These are phyloP conservation scores for Agrilus planipennis DNA, from an alignment of 1,140 invertebrate species.

Conservation along the genomic window DNA sequence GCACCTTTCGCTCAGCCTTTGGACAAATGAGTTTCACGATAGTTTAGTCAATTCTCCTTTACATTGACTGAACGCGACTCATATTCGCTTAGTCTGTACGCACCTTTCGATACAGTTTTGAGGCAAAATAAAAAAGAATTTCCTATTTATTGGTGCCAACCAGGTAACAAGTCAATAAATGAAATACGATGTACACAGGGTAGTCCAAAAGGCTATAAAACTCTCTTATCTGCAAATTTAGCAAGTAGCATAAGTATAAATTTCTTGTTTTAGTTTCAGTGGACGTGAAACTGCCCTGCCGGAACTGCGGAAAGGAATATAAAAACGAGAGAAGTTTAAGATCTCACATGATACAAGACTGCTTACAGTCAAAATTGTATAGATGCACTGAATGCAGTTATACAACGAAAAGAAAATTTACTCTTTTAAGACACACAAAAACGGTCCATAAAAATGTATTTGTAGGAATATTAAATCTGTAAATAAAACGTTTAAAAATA, in stretches of 20 bases:
- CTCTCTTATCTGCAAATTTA: not conserved
- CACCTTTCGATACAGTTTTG: not conserved
- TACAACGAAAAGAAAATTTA: not conserved
- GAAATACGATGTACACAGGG: too few species aligned
- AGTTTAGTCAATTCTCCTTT: too few species aligned
- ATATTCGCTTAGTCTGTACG: too few species aligned
- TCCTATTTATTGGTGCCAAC: not conserved
- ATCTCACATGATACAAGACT: not conserved
- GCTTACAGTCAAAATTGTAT: not conserved
- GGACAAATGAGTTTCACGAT: too few species aligned
- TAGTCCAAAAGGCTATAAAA: not conserved
- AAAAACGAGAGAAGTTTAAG: not conserved
- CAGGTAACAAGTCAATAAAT: too few species aligned
- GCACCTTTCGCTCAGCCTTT: too few species aligned
- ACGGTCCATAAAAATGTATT: not conserved
- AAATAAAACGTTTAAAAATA: not conserved
- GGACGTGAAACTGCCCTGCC: not conserved
- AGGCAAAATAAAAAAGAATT: not conserved
- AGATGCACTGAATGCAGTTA: not conserved
- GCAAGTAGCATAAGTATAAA: not conserved
- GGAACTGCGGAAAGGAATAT: not conserved
- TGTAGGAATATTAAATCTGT: not conserved
- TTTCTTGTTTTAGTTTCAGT: not conserved
- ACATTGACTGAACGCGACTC: too few species aligned
- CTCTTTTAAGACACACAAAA: not conserved